These are phyloP conservation scores for Theodoxus fluviatilis DNA, from an alignment of 2,888 invertebrate species.

Conservation along the genomic window DNA sequence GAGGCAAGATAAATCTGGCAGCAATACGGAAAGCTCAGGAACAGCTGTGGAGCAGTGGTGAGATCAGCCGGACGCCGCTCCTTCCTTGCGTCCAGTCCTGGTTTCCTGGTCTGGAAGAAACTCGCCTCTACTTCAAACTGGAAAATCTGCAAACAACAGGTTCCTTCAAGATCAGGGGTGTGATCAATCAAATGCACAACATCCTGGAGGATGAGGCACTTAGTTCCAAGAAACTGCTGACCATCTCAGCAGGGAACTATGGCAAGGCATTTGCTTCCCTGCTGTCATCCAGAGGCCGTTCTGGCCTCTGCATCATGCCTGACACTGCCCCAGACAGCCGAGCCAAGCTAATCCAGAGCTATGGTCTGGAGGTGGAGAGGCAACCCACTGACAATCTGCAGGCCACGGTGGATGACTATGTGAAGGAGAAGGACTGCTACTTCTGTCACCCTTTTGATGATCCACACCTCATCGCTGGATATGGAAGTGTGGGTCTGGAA, in stretches of 20 bases:
- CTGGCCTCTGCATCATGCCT: constrained; percentile 57
- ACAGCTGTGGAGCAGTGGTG: too few relatives aligned
- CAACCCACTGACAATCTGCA: constrained; percentile 43
- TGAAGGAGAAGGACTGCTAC: constrained; percentile 41
- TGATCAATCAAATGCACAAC: constrained; percentile 54
- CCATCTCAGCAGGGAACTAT: constrained; percentile 64
- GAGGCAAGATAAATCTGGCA: too few relatives aligned
- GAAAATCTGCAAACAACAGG: too few relatives aligned
- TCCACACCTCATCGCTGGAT: constrained; percentile 47
- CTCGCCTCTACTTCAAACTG: too few relatives aligned
- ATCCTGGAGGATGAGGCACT: constrained; percentile 38
- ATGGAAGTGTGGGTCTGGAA: constrained; percentile 54
- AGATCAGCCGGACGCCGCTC: too few relatives aligned
- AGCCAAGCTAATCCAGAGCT: constrained; percentile 51
- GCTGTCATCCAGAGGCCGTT: constrained; percentile 38
- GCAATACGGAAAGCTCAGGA: too few relatives aligned
- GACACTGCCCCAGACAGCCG: constrained; percentile 55
- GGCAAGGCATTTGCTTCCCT: constrained; percentile 63
- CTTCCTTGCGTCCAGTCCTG: too few relatives aligned
- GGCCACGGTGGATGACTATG: constrained; percentile 43
- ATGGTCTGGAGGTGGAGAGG: constrained; percentile 49
- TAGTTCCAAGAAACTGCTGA: constrained; percentile 43
- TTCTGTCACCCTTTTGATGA: constrained; percentile 61
- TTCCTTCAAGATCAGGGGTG: too few relatives aligned
- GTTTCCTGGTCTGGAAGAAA: too few relatives aligned